Base-by-base conservation (phyloP, 1,140 invertebrate species). In the Anadara kagoshimensis region DNA sequence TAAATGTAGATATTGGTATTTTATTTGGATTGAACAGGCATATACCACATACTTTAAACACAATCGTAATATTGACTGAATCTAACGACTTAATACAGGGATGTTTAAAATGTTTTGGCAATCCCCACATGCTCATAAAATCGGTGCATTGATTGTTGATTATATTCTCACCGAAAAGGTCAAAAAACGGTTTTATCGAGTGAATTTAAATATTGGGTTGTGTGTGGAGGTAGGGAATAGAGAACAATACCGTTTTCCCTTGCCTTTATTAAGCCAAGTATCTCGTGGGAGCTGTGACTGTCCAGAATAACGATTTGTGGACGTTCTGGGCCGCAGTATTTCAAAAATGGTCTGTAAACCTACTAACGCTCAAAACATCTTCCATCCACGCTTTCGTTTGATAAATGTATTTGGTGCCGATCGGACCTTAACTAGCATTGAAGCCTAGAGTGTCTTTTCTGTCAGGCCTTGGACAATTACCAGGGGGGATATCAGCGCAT, bases 321-420 rank as follows among this genome's bases (percentile, higher is more conserved):
- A 22, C 73, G 24, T 20, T 74, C 71, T 16, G 61, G 54, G 5
- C 80, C 73, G n/a, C n/a, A n/a, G n/a, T 53, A 49, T 76, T 75
- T 2, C 80, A 47, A 51, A 78, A 82, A 24, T 74, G 74, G 22
- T 73, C 62, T 16, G 58, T 24, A 53, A 82, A 80, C 78, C 78
- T 79, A n/a, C 61, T 47, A 14, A 69, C 61, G 12, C 70, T 76
- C 2, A 82, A 26, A 53, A 44, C 49, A 29, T 79, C 54, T 14
- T 68, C 65, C 75, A 78, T 80, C 75, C 73, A 80, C 3, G 62
- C 80, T 26, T 76, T 73, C 10, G 56, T 24, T 54, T 82, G 78
- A 43, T 66, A 77, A 11, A 75, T 79, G 65, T 78, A 79, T 16
- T 77, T 49, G 12, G 64, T 49, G 10, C 66, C 78, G 18, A 45